A percentile compares a stretch with the other conserved stretches of the same genome.
These are phyloP conservation scores for Tragulus kanchil DNA, from an alignment of 2,113 vertebrate species.

Conservation along the genomic window DNA sequence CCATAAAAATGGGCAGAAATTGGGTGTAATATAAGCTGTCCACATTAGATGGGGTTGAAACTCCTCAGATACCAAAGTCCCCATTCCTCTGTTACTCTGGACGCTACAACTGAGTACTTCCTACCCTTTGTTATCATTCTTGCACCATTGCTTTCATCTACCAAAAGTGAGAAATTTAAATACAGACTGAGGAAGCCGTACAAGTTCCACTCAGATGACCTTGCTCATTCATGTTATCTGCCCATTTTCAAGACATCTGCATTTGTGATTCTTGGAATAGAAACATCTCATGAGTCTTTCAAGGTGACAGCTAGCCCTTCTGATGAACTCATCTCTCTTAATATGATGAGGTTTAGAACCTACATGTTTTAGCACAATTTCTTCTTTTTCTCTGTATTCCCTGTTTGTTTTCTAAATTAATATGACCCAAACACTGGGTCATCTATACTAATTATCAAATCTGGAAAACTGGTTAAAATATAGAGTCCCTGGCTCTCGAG, in stretches of 20 bases:
- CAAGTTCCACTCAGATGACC: not conserved
- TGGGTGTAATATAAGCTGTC: not conserved
- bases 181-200: not conserved
- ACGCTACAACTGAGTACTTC: not conserved
- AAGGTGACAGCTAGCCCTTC: not conserved
- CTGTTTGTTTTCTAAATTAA: constrained; percentile 24
- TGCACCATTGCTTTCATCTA: not conserved
- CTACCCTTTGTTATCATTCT: not conserved
- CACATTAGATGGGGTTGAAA: not conserved
- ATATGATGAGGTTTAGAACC: not conserved
- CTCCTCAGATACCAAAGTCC: not conserved
- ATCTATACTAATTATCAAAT: not conserved
- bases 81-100: not conserved
- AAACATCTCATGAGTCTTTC: not conserved
- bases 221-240: not conserved
- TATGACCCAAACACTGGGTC: not conserved
- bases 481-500: not conserved
- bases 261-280: not conserved
- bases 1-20: not conserved
- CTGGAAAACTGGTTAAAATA: constrained; percentile 44
- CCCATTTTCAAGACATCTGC: not conserved
- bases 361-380: not conserved
- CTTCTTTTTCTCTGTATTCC: not conserved
- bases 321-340: constrained; percentile 20
- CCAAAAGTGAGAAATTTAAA: constrained; percentile 30